A percentile compares a stretch with the other conserved stretches of the same genome.
Evolutionary conservation across 2,797 vertebrate genomes (phyloP).

Genomic region (Myiothlypis coronata): DNA sequence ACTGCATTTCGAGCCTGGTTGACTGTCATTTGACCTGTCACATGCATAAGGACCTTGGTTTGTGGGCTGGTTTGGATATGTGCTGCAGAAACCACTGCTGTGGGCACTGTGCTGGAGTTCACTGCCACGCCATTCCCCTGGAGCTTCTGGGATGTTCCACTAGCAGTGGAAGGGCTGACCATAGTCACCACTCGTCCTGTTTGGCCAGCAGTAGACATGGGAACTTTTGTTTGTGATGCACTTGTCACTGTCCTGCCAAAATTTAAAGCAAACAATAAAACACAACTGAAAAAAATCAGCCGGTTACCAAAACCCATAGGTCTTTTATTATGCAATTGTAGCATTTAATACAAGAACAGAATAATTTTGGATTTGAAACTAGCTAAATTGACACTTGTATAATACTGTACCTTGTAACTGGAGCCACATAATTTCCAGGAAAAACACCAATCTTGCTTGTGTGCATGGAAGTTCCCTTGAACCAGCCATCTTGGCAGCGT

Average conservation of each 20-base stretch:
- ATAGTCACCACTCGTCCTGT: conserved; percentile 84
- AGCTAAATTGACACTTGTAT: background rate
- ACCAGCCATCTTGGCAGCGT: conserved; percentile 98
- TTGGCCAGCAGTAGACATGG: conserved; percentile 83
- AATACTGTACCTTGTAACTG: conserved; percentile 87
- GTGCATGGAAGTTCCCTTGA: conserved; percentile 98
- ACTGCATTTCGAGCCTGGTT: conserved; percentile 93
- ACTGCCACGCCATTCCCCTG: conserved; percentile 79
- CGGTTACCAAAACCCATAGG: background rate
- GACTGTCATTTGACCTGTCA: conserved; percentile 95
- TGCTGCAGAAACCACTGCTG: conserved; percentile 81
- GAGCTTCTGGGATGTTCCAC: conserved; percentile 76
- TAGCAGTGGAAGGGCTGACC: conserved; percentile 81
- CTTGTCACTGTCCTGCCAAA: conserved; percentile 82
- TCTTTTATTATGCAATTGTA: conserved; percentile 4
- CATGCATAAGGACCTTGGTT: conserved; percentile 89
- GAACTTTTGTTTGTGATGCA: conserved; percentile 85
- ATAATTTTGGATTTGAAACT: conserved; percentile 9
- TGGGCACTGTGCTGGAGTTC: conserved; percentile 75
- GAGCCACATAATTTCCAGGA: conserved; percentile 98
- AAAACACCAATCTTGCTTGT: conserved; percentile 98
- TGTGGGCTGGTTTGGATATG: conserved; percentile 89
- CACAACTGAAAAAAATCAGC: background rate
- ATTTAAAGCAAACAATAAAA: conserved; percentile 33
- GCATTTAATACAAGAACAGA: background rate